Conservation (phyloP, 1,140 invertebrate species). For the Drosophila carrolli region DNA sequence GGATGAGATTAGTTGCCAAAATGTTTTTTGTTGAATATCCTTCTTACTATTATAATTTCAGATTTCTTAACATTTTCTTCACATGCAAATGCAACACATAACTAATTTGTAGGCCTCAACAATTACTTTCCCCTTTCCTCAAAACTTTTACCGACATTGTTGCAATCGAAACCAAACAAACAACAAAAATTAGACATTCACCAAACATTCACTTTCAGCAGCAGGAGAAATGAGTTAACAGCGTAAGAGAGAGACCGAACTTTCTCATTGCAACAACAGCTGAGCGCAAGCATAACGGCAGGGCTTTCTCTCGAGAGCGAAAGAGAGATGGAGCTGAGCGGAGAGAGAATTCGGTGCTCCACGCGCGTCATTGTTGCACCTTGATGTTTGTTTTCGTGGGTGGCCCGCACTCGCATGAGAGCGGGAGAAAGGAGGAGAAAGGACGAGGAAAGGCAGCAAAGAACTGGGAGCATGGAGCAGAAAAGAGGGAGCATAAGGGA, state of each 20-base stretch:
- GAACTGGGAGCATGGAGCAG: conserved; percentile 2
- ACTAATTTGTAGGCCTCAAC: conserved; percentile 9
- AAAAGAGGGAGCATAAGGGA: conserved; percentile 25
- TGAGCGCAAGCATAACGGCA: conserved; percentile 26
- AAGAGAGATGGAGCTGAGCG: conserved; percentile 13
- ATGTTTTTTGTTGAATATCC: too few species aligned
- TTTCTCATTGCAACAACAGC: conserved; percentile 34
- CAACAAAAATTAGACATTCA: conserved; percentile 54
- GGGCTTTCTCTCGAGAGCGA: not conserved
- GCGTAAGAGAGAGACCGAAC: conserved; percentile 24
- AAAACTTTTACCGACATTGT: conserved; percentile 53
- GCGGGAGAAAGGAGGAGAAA: conserved; percentile 6
- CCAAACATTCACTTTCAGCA: conserved; percentile 76
- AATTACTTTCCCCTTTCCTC: conserved; percentile 9
- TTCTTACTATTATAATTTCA: too few species aligned
- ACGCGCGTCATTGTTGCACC: conserved; percentile 82
- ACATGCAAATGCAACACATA: conserved; percentile 3
- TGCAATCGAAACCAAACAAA: conserved; percentile 62
- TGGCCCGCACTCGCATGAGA: conserved; percentile 45
- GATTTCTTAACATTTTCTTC: too few species aligned
- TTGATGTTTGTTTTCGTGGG: conserved; percentile 83
- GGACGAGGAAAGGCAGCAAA: conserved; percentile 5
- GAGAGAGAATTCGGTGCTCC: conserved; percentile 53
- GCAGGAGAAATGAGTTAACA: conserved; percentile 66
- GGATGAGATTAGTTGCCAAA: too few species aligned